These are phyloP conservation scores for Drosophila sordidula DNA, from an alignment of 2,888 invertebrate species.

Conservation along the genomic window DNA sequence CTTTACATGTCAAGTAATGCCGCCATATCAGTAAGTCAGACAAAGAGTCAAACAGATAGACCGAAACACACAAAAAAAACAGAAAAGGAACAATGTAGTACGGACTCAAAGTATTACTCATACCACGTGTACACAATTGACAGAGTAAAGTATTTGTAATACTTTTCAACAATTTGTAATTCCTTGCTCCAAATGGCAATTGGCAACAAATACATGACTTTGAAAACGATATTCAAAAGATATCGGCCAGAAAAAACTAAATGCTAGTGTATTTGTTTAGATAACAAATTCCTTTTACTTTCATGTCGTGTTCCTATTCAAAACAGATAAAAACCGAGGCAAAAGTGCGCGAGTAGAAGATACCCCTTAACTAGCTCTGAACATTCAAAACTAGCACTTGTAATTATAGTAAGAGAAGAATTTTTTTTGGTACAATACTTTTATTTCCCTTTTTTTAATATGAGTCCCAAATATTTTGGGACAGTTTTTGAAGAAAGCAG, in stretches of 20 bases:
- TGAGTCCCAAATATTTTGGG: too few species aligned
- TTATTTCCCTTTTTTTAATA: too few species aligned
- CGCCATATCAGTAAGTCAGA: conserved; percentile 36
- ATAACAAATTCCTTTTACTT: not conserved
- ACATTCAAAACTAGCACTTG: too few species aligned
- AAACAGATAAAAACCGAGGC: not conserved
- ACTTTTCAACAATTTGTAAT: conserved; percentile 18
- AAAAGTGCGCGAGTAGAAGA: not conserved
- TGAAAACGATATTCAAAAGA: not conserved
- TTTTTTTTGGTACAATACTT: too few species aligned
- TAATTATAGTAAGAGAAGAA: too few species aligned
- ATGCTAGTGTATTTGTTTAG: not conserved
- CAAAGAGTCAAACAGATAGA: conserved; percentile 9
- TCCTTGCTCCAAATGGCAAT: conserved; percentile 15
- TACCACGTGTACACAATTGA: conserved; percentile 36
- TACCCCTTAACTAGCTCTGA: not conserved
- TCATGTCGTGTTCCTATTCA: not conserved
- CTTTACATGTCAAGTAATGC: conserved; percentile 41
- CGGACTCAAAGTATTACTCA: conserved; percentile 32
- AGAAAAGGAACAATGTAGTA: conserved; percentile 1
- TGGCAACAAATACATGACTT: conserved; percentile 35
- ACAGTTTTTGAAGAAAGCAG: too few species aligned
- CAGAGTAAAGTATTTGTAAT: conserved; percentile 19
- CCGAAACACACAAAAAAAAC: not conserved
- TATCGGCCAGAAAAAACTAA: not conserved